Conservation (phyloP, 2,113 vertebrate species). For the Epinephelus fuscoguttatus region DNA sequence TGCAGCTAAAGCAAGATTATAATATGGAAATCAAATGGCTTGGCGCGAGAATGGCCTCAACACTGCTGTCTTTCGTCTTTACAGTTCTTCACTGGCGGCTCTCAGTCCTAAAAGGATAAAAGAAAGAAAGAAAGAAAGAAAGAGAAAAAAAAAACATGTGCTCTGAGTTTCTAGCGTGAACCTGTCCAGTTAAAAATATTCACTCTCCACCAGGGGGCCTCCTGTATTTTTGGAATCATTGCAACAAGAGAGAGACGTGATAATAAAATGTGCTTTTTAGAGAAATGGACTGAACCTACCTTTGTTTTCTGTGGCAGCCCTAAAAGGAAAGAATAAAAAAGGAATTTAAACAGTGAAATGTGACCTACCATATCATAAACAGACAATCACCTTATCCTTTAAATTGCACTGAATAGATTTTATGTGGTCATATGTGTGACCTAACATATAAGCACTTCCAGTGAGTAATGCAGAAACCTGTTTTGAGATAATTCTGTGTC, state of each 20-base stretch:
- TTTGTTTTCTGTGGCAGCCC: not conserved
- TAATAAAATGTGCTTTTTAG: not conserved
- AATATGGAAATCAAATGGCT: not conserved
- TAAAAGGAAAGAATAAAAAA: slow-evolving; percentile 6
- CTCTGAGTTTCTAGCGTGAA: not conserved
- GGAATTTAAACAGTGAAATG: not conserved
- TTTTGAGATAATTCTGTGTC: not conserved
- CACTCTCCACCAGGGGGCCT: not conserved
- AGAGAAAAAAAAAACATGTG: not conserved
- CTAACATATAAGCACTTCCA: not conserved
- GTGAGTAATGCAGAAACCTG: not conserved
- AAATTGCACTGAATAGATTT: not conserved
- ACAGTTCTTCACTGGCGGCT: not conserved
- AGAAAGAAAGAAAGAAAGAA: not conserved
- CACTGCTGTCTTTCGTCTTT: not conserved
- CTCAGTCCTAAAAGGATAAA: not conserved
- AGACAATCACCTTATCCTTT: not conserved
- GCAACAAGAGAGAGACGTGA: not conserved
- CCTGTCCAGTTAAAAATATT: not conserved
- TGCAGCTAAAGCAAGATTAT: not conserved
- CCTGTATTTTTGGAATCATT: not conserved
- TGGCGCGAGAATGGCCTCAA: not conserved
- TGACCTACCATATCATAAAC: not conserved
- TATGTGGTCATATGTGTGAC: not conserved
- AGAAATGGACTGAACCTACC: slow-evolving; percentile 1